phyloP scores from a whole-genome alignment of 2,113 vertebrate genomes.

The Epinephelus fuscoguttatus region DNA sequence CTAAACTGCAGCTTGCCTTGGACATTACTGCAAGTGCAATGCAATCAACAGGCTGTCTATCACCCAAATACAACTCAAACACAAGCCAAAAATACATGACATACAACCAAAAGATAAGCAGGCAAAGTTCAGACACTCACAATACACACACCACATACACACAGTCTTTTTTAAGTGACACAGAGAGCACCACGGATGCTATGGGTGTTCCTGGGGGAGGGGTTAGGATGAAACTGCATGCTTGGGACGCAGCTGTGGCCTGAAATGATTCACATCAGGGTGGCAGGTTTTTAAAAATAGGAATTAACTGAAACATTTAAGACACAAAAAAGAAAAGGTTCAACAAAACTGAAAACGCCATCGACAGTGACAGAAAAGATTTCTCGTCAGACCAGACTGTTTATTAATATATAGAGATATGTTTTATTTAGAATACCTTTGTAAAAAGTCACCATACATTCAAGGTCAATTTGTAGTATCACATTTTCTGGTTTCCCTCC shows the following conservation, averaged over 20 bases:
- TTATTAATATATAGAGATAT: slow-evolving; percentile 89
- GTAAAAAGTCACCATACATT: slow-evolving; percentile 91
- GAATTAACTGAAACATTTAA: too few species aligned
- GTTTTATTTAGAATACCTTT: slow-evolving; percentile 85
- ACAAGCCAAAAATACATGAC: slow-evolving; percentile 32
- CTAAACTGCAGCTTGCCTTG: not conserved
- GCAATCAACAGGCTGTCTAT: slow-evolving; percentile 11
- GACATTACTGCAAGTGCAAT: slow-evolving; percentile 2
- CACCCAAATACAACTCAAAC: slow-evolving; percentile 37
- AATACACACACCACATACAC: slow-evolving; percentile 19
- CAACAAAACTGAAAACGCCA: slow-evolving; percentile 29
- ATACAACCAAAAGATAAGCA: slow-evolving; percentile 40
- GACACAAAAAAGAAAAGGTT: not conserved
- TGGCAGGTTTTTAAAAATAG: too few species aligned
- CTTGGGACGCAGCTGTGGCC: slow-evolving; percentile 33
- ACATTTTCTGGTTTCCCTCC: slow-evolving; percentile 84
- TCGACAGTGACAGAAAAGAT: slow-evolving; percentile 73
- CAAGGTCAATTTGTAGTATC: slow-evolving; percentile 84
- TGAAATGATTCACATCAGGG: slow-evolving; percentile 28
- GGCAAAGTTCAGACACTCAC: slow-evolving; percentile 48
- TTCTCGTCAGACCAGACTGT: slow-evolving; percentile 83
- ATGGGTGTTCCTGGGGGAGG: slow-evolving; percentile 17
- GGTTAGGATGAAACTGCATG: slow-evolving; percentile 45
- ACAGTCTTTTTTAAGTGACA: slow-evolving; percentile 11
- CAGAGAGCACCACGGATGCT: slow-evolving; percentile 39